Conservation (phyloP, 1,140 invertebrate genomes). For the Euwallacea fornicatus region DNA sequence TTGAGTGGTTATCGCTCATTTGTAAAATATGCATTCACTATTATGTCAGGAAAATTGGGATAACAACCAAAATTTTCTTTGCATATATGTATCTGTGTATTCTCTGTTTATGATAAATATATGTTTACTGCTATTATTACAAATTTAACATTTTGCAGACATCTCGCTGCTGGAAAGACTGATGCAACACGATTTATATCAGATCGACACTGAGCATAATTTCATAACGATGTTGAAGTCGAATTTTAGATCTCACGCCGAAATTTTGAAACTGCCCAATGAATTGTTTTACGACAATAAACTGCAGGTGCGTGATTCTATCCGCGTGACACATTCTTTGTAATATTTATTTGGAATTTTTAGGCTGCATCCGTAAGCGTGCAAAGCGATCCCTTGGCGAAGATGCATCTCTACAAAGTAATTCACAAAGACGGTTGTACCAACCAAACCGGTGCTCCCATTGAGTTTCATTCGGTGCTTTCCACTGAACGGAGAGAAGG, state of each 20-base stretch:
- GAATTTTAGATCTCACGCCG: slow-evolving; percentile 49
- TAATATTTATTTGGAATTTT: slow-evolving; percentile 21
- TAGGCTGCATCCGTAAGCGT: slow-evolving; percentile 38
- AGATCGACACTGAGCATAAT: slow-evolving; percentile 38
- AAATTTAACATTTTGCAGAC: slow-evolving; percentile 37
- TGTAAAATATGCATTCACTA: no score
- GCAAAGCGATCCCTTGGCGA: slow-evolving; percentile 39
- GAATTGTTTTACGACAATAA: slow-evolving; percentile 47
- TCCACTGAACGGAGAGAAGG: slow-evolving; percentile 60
- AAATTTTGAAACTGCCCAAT: slow-evolving; percentile 49
- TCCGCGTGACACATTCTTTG: neutral
- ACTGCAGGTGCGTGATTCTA: slow-evolving; percentile 33
- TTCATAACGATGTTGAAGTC: slow-evolving; percentile 49
- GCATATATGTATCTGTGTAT: neutral
- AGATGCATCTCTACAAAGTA: slow-evolving; percentile 30
- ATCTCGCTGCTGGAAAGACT: slow-evolving; percentile 51
- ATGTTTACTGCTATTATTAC: no score
- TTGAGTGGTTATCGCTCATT: no score
- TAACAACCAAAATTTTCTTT: neutral
- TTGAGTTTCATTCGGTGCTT: slow-evolving; percentile 56
- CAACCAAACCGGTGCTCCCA: slow-evolving; percentile 38
- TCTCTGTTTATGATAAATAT: neutral
- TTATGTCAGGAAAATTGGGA: no score
- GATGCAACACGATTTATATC: slow-evolving; percentile 43
- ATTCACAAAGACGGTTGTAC: slow-evolving; percentile 7